Evolutionary conservation across 2,113 vertebrate genomes (phyloP).

Genomic region (Acanthochromis polyacanthus): DNA sequence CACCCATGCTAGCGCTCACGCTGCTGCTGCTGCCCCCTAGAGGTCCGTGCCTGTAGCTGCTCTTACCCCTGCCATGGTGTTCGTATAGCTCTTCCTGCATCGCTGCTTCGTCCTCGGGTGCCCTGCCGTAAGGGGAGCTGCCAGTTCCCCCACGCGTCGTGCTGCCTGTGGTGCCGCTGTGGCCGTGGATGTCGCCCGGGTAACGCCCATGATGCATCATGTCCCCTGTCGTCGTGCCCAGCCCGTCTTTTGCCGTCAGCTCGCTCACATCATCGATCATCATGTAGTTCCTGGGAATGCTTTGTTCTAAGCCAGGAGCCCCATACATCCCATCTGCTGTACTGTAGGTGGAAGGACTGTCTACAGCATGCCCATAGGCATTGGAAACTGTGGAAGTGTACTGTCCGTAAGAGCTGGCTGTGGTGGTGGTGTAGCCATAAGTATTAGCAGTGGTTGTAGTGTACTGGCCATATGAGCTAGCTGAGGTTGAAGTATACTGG

Average conservation of each 20-base stretch:
- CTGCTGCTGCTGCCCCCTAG: slow-evolving; percentile 86
- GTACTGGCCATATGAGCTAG: slow-evolving; percentile 88
- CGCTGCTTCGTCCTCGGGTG: slow-evolving; percentile 89
- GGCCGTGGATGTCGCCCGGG: slow-evolving; percentile 75
- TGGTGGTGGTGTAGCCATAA: slow-evolving; percentile 84
- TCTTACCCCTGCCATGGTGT: slow-evolving; percentile 93
- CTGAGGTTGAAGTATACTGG: slow-evolving; percentile 78
- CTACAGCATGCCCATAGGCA: slow-evolving; percentile 87
- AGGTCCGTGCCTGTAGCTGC: slow-evolving; percentile 86
- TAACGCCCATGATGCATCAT: slow-evolving; percentile 88
- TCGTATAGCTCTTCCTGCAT: slow-evolving; percentile 97
- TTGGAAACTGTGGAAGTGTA: slow-evolving; percentile 83
- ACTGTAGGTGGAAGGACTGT: slow-evolving; percentile 89
- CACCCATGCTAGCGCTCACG: slow-evolving; percentile 84
- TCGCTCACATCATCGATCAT: slow-evolving; percentile 99
- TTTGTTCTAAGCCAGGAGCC: slow-evolving; percentile 93
- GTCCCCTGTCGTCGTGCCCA: slow-evolving; percentile 85
- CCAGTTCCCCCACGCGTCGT: slow-evolving; percentile 80
- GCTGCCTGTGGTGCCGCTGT: slow-evolving; percentile 74
- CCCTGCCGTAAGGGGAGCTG: slow-evolving; percentile 91
- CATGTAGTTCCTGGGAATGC: slow-evolving; percentile 96
- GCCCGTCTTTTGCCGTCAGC: slow-evolving; percentile 93
- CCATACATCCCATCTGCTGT: slow-evolving; percentile 91
- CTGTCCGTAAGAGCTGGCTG: slow-evolving; percentile 84
- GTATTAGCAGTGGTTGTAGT: slow-evolving; percentile 83